Conservation (phyloP, 2,888 invertebrate species). For the Lasioglossum lativentre region DNA sequence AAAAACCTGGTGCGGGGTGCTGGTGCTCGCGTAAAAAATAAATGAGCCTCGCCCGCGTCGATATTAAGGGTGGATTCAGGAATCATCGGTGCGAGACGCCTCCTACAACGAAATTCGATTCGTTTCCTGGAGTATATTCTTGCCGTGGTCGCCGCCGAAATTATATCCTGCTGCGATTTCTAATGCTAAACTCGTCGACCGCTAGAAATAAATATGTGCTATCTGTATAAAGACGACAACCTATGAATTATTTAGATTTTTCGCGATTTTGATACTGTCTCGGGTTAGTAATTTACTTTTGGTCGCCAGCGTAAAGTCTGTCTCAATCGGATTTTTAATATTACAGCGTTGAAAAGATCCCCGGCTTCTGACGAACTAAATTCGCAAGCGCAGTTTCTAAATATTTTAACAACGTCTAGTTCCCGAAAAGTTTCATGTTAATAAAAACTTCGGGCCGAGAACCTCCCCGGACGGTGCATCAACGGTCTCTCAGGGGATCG, state of each 20-base stretch:
- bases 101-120: neutral
- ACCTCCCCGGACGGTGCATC: conserved; percentile 5
- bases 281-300: neutral
- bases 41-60: conserved; percentile 48
- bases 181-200: neutral
- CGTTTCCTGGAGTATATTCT: neutral
- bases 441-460: neutral
- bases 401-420: conserved; percentile 24
- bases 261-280: neutral
- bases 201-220: neutral
- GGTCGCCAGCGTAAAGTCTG: neutral
- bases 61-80: conserved; percentile 44
- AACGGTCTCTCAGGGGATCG: neutral
- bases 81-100: conserved; percentile 41
- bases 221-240: no score
- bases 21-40: conserved; percentile 55
- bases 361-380: neutral
- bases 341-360: neutral
- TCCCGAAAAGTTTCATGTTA: conserved; percentile 16
- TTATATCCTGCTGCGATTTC: neutral
- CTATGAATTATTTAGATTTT: neutral
- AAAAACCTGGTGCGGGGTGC: conserved; percentile 55
- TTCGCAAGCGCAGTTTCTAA: conserved; percentile 5
- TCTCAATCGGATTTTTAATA: neutral
- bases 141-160: neutral